Percentiles rank a stretch among this genome's conserved stretches.
Evolutionary conservation across 2,888 invertebrate species (phyloP).

Genomic region (Caenorhabditis virilis): DNA sequence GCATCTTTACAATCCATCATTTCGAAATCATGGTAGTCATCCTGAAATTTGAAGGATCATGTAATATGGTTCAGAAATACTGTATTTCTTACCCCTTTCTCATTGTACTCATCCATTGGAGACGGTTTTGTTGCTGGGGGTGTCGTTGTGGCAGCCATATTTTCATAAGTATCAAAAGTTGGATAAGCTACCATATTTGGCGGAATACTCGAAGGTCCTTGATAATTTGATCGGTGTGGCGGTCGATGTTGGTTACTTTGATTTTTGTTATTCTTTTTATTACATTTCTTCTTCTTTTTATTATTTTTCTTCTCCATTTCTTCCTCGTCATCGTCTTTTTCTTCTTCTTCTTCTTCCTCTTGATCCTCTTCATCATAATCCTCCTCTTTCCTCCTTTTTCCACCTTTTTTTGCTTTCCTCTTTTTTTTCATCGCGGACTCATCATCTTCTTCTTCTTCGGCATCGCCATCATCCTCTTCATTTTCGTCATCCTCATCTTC

Average conservation of each 20-base stretch:
- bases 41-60: too few relatives aligned
- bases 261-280: conserved; percentile 1
- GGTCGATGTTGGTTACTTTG: neutral
- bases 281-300: conserved; percentile 7
- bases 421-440: conserved; percentile 10
- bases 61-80: too few relatives aligned
- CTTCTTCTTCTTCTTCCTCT: conserved; percentile 5
- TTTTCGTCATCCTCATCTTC: conserved; percentile 12
- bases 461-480: conserved; percentile 17
- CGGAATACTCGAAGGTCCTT: neutral
- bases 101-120: too few relatives aligned
- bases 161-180: neutral
- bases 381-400: conserved; percentile 3
- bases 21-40: conserved; percentile 25
- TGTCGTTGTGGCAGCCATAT: neutral
- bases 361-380: conserved; percentile 2
- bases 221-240: too few relatives aligned
- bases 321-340: conserved; percentile 4
- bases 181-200: neutral
- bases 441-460: conserved; percentile 6
- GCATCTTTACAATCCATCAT: conserved; percentile 15
- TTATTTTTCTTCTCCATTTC: conserved; percentile 7
- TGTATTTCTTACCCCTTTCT: too few relatives aligned
- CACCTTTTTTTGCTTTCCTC: conserved; percentile 3
- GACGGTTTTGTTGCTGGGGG: neutral